phyloP scores from a whole-genome alignment of 2,888 invertebrate genomes.

The Tinea semifulvella region DNA sequence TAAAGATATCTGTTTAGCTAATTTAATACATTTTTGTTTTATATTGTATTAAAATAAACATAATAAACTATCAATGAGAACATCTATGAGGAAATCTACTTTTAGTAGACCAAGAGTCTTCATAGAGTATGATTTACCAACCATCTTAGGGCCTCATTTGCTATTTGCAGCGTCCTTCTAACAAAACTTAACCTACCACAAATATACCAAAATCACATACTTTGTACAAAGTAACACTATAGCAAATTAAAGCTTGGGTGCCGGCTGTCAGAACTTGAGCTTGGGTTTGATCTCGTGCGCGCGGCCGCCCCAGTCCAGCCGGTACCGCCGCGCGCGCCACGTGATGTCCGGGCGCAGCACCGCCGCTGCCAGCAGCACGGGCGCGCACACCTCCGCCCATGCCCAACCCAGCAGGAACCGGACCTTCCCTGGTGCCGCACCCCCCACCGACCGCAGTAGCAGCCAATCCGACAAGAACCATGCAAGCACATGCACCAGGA shows the following conservation, averaged over 20 bases:
- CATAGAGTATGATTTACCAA: too few species aligned
- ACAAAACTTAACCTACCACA: background rate
- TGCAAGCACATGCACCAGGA: constrained; percentile 88
- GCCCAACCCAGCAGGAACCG: constrained; percentile 96
- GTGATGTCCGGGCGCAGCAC: constrained; percentile 87
- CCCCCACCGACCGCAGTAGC: constrained; percentile 89
- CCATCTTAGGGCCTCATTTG: too few species aligned
- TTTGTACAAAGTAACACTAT: constrained; percentile 7
- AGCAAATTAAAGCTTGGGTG: constrained; percentile 49
- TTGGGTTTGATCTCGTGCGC: constrained; percentile 88
- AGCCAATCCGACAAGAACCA: constrained; percentile 98
- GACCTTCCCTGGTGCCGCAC: constrained; percentile 92
- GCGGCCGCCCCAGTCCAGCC: constrained; percentile 94
- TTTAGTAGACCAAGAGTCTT: too few species aligned
- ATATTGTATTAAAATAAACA: too few species aligned
- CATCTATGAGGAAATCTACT: too few species aligned
- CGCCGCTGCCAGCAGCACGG: constrained; percentile 88
- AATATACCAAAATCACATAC: background rate
- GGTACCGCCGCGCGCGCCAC: constrained; percentile 93
- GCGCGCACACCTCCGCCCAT: constrained; percentile 90
- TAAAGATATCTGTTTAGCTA: too few species aligned
- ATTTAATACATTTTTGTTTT: too few species aligned
- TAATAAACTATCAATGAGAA: too few species aligned
- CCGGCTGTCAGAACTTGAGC: constrained; percentile 65
- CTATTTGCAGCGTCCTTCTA: too few species aligned